Conservation (phyloP, 2,797 vertebrate genomes). For the Spheniscus humboldti region DNA sequence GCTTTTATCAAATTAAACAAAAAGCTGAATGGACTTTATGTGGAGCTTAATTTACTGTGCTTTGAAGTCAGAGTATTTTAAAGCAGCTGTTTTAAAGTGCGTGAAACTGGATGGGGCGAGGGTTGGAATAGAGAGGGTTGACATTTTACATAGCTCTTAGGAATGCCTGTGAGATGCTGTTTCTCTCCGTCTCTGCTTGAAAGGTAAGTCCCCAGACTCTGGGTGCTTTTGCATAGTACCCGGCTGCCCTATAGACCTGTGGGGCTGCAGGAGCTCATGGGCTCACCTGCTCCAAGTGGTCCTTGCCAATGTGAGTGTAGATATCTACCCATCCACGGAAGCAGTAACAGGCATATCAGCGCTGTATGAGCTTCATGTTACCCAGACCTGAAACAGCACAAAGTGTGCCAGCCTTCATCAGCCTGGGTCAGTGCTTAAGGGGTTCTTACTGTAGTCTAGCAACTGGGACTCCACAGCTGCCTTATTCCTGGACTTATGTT, state of each 20-base stretch:
- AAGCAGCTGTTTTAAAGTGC: not conserved
- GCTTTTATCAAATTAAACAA: conserved; percentile 66
- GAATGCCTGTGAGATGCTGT: not conserved
- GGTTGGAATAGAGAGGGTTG: not conserved
- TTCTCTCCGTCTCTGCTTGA: not conserved
- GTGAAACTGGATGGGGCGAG: not conserved
- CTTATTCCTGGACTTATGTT: not conserved
- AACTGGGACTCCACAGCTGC: not conserved
- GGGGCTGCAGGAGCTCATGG: not conserved
- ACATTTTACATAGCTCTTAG: not conserved
- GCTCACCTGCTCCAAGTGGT: not conserved
- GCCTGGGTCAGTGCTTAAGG: not conserved
- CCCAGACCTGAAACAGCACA: not conserved
- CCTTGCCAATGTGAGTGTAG: not conserved
- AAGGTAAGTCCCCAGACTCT: not conserved
- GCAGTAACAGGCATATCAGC: not conserved
- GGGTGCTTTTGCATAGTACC: not conserved
- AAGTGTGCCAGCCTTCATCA: not conserved
- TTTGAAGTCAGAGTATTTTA: conserved; percentile 47
- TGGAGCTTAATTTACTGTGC: conserved; percentile 53
- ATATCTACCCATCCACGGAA: not conserved
- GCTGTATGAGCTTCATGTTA: not conserved
- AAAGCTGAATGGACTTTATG: conserved; percentile 57
- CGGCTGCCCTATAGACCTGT: not conserved
- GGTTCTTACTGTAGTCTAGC: not conserved